These are phyloP conservation scores for Atopsyche davidsoni DNA, from an alignment of 1,140 invertebrate genomes.

Conservation along the genomic window DNA sequence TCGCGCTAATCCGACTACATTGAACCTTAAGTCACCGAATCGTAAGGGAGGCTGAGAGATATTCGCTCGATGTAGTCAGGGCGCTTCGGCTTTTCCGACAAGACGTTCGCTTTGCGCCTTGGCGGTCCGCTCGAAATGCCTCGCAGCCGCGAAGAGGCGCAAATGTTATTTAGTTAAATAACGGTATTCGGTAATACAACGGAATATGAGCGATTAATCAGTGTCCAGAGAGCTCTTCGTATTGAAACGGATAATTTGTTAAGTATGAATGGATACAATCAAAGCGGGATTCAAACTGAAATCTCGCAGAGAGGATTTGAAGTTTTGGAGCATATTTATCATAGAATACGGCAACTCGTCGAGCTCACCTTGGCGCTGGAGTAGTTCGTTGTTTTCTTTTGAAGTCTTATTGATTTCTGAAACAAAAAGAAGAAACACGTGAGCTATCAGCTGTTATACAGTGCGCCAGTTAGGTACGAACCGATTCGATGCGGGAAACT, in stretches of 20 bases:
- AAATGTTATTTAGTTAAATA: constrained; percentile 14
- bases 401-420: no score
- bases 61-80: neutral
- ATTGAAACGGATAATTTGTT: neutral
- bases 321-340: no score
- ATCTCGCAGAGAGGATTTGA: no score
- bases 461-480: no score
- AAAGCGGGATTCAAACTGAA: no score
- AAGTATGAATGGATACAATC: neutral
- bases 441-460: no score
- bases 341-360: no score
- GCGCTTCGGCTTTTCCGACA: neutral
- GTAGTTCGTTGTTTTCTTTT: no score
- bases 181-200: neutral
- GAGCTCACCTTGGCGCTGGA: no score
- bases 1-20: no score
- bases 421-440: no score
- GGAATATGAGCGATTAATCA: constrained; percentile 13
- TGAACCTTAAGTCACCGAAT: neutral
- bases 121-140: neutral
- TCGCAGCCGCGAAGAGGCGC: neutral
- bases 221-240: neutral
- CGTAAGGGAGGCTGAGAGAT: neutral
- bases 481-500: no score
- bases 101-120: constrained; percentile 2